Evolutionary conservation across 2,797 vertebrate species (phyloP).

Genomic region (Sternarchorhynchus goeldii): DNA sequence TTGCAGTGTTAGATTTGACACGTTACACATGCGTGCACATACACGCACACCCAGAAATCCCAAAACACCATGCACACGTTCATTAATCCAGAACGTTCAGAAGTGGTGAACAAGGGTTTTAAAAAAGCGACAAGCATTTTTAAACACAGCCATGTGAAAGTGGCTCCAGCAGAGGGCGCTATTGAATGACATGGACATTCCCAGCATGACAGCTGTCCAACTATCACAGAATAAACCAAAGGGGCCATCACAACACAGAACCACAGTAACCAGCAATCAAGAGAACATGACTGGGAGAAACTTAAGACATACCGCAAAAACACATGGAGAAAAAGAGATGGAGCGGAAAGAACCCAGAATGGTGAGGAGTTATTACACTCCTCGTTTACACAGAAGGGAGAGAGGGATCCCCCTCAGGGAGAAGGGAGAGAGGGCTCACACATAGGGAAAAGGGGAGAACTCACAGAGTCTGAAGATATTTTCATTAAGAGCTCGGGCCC

Average conservation of each 20-base stretch:
- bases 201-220: conserved; percentile 25
- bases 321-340: neutral
- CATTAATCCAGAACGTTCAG: conserved; percentile 13
- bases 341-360: conserved; percentile 19
- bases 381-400: no score
- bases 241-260: neutral
- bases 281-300: conserved; percentile 15
- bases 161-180: neutral
- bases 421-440: conserved; percentile 45
- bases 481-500: conserved; percentile 96
- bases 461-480: conserved; percentile 98
- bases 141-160: conserved; percentile 7
- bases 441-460: conserved; percentile 67
- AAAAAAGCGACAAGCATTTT: conserved; percentile 32
- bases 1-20: conserved; percentile 25
- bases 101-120: conserved; percentile 22
- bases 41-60: neutral
- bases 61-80: neutral
- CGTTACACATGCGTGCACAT: neutral
- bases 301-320: conserved; percentile 3
- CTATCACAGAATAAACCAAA: conserved; percentile 4
- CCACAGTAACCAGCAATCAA: neutral
- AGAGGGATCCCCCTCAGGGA: neutral
- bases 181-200: neutral
- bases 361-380: no score